Conservation (phyloP, 1,140 invertebrate species). For the Saccostrea echinata region DNA sequence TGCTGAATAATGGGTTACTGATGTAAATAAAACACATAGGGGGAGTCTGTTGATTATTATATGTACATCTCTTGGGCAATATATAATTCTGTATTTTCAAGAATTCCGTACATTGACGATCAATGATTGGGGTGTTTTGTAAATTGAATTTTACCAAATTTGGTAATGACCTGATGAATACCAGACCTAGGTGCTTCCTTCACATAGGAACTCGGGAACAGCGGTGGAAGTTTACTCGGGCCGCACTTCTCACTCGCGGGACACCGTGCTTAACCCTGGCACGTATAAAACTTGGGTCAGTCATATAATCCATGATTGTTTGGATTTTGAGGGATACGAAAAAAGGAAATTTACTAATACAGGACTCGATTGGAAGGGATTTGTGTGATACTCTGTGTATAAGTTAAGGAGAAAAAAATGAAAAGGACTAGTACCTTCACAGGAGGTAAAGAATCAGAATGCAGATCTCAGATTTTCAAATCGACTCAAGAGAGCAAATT, state of each 20-base stretch:
- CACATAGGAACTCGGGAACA: not conserved
- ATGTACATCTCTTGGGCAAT: not conserved
- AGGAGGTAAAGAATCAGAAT: too few species aligned
- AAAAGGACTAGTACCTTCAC: too few species aligned
- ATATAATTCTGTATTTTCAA: not conserved
- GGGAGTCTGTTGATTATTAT: not conserved
- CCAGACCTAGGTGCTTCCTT: not conserved
- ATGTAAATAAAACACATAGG: not conserved
- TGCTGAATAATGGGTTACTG: not conserved
- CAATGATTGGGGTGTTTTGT: not conserved
- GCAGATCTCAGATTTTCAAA: too few species aligned
- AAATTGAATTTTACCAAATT: not conserved
- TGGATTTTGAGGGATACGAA: too few species aligned
- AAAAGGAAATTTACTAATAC: too few species aligned
- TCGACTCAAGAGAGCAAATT: too few species aligned
- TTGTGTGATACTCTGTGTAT: too few species aligned
- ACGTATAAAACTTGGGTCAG: too few species aligned
- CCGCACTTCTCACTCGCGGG: not conserved
- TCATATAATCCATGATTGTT: too few species aligned
- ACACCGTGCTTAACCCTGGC: not conserved
- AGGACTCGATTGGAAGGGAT: too few species aligned
- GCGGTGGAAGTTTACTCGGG: too few species aligned
- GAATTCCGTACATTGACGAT: not conserved
- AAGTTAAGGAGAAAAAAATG: too few species aligned
- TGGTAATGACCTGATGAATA: not conserved